These are phyloP conservation scores for Sipha maydis DNA, from an alignment of 2,888 invertebrate species.

Conservation along the genomic window DNA sequence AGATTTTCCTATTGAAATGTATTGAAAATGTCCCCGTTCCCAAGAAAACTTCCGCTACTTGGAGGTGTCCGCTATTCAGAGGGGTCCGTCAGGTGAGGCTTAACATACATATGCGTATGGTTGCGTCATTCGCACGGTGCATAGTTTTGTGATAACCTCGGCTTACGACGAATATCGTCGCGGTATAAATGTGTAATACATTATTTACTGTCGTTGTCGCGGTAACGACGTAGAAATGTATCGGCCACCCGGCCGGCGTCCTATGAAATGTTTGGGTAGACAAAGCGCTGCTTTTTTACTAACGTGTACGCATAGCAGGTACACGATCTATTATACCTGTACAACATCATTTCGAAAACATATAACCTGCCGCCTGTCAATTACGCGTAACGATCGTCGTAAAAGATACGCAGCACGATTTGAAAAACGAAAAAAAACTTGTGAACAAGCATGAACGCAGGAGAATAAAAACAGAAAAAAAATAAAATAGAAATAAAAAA, in stretches of 20 bases:
- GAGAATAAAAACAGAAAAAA: not conserved
- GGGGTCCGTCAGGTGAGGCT: no score
- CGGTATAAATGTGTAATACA: no score
- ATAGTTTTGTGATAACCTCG: no score
- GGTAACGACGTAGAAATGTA: not conserved
- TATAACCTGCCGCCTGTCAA: conserved; percentile 4
- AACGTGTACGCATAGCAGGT: not conserved
- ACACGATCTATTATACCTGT: not conserved
- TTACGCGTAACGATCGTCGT: conserved; percentile 28
- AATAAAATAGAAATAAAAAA: not conserved
- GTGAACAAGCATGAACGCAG: conserved; percentile 36
- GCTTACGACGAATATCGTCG: no score
- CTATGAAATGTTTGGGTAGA: not conserved
- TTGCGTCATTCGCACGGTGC: no score
- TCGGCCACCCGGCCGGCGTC: not conserved
- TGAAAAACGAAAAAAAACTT: not conserved
- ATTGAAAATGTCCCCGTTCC: no score
- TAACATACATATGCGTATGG: no score
- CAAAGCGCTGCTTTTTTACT: not conserved
- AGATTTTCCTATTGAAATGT: no score
- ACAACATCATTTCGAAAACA: conserved; percentile 20
- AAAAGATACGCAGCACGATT: conserved; percentile 9
- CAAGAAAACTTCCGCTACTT: no score
- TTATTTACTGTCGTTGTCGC: no score
- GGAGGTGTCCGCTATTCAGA: no score